A percentile compares a stretch with the other conserved stretches of the same genome.
Conservation (phyloP, 2,888 invertebrate genomes). For the Reticulitermes lucifugus region DNA sequence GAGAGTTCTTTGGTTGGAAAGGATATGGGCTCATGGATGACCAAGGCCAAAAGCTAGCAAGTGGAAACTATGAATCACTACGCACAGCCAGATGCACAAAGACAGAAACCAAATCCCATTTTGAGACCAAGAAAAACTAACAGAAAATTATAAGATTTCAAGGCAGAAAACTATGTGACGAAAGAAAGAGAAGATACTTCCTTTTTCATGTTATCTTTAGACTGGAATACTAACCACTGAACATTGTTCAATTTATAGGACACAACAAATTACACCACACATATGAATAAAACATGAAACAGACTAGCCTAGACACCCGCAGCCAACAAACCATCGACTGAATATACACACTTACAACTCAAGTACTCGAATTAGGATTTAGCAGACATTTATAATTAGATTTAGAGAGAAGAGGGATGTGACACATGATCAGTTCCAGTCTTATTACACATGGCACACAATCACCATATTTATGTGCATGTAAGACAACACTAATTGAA, state of each 20-base stretch:
- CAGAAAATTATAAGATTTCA: conserved; percentile 7
- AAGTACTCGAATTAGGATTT: too few relatives aligned
- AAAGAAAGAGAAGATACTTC: neutral
- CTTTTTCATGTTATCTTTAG: conserved; percentile 7
- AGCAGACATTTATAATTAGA: too few relatives aligned
- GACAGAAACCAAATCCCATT: neutral
- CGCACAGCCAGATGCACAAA: neutral
- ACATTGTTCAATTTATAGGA: neutral
- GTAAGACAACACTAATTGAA: too few relatives aligned
- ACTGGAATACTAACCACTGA: neutral
- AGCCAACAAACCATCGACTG: too few relatives aligned
- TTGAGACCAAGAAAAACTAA: neutral
- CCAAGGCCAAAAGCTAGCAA: conserved; percentile 44
- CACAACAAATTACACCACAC: too few relatives aligned
- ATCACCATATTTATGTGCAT: too few relatives aligned
- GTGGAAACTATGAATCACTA: conserved; percentile 1
- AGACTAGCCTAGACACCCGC: too few relatives aligned
- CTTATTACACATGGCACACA: too few relatives aligned
- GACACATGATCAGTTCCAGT: too few relatives aligned
- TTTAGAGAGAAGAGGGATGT: too few relatives aligned
- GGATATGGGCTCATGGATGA: conserved; percentile 15
- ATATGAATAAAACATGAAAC: too few relatives aligned
- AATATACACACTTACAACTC: too few relatives aligned
- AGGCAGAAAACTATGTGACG: neutral
- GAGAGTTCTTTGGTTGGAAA: neutral